A percentile compares a stretch with the other conserved stretches of the same genome.
These are phyloP conservation scores for Drosophila pseudotakahashii DNA, from an alignment of 2,888 invertebrate genomes.

Conservation along the genomic window DNA sequence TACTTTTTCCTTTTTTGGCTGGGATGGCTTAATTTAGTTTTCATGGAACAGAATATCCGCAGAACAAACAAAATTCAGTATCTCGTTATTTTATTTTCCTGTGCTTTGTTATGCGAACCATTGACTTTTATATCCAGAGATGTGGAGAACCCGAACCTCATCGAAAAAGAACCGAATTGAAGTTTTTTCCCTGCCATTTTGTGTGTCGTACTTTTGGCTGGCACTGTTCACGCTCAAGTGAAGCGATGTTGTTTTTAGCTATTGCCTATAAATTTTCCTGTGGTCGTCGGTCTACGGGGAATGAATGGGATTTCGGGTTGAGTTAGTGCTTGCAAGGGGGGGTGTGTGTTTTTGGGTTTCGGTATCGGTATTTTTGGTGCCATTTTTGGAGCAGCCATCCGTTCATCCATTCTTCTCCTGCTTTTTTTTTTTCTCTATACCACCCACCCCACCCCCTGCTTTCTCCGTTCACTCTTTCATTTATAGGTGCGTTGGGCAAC, in stretches of 20 bases:
- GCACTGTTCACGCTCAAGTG: conserved; percentile 79
- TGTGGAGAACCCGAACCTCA: conserved; percentile 23
- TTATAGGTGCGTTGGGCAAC: conserved; percentile 32
- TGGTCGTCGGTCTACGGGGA: conserved; percentile 50
- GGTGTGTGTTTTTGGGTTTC: conserved; percentile 9
- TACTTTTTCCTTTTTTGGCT: conserved; percentile 11
- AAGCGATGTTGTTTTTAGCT: conserved; percentile 68
- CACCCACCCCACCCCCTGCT: not conserved
- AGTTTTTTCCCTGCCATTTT: conserved; percentile 44
- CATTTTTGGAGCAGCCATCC: conserved; percentile 49
- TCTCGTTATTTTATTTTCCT: conserved; percentile 29
- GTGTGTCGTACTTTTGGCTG: conserved; percentile 55
- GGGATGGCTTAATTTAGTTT: conserved; percentile 77
- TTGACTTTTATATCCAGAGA: conserved; percentile 72
- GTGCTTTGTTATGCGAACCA: conserved; percentile 52
- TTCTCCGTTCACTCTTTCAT: conserved; percentile 23
- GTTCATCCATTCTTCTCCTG: conserved; percentile 18
- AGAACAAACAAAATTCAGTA: conserved; percentile 29
- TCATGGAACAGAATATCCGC: conserved; percentile 51
- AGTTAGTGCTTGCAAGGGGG: conserved; percentile 34
- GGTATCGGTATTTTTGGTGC: conserved; percentile 30
- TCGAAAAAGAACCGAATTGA: conserved; percentile 28
- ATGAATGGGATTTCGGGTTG: conserved; percentile 38
- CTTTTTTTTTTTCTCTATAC: not conserved
- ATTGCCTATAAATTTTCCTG: conserved; percentile 71